phyloP scores from a whole-genome alignment of 2,888 invertebrate genomes.

The Thymelicus lineola region DNA sequence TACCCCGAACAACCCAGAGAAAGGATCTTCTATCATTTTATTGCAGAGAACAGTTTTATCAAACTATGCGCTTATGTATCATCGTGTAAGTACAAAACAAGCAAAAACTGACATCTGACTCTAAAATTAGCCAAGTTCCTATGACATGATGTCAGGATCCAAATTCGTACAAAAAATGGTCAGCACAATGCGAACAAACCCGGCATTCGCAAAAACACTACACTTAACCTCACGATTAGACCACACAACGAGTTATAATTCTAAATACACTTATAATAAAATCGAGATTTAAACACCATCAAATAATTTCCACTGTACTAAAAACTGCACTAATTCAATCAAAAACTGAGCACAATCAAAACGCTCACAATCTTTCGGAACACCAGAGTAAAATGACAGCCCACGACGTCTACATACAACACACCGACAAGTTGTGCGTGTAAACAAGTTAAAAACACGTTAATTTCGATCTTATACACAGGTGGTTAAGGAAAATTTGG shows the following conservation, averaged over 20 bases:
- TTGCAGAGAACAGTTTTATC: too few relatives aligned
- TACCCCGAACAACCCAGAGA: too few relatives aligned
- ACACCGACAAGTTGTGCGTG: not conserved
- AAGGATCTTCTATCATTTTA: too few relatives aligned
- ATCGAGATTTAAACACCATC: not conserved
- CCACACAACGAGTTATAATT: not conserved
- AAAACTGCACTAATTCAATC: constrained; percentile 10
- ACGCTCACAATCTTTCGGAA: constrained; percentile 31
- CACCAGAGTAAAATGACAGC: constrained; percentile 29
- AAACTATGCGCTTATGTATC: not conserved
- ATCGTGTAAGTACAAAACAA: not conserved
- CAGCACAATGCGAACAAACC: constrained; percentile 20
- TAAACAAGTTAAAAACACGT: constrained; percentile 5
- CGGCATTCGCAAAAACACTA: constrained; percentile 29
- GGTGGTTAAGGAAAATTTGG: constrained; percentile 24
- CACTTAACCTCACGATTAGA: not conserved
- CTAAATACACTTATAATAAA: not conserved
- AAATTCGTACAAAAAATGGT: constrained; percentile 24
- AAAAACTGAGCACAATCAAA: constrained; percentile 11
- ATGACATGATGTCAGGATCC: constrained; percentile 29
- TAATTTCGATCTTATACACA: constrained; percentile 26
- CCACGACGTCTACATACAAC: constrained; percentile 27
- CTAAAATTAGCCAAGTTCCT: constrained; percentile 31
- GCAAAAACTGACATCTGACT: constrained; percentile 1
- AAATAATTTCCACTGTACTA: not conserved